Conservation (phyloP, 2,113 vertebrate species). For the Ptyas mucosa region DNA sequence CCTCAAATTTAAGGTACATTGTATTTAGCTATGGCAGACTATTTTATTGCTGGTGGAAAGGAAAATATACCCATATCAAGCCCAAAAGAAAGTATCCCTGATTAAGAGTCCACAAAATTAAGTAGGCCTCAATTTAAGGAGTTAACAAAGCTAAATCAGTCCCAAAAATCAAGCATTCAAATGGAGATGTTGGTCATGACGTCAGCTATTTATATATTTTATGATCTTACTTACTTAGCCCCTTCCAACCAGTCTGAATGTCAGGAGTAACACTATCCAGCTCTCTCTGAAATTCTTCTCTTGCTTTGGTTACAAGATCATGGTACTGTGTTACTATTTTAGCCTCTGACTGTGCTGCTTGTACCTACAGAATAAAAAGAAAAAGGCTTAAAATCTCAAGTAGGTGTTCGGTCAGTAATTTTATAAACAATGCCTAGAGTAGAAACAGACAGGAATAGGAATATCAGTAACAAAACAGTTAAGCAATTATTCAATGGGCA, state of each 20-base stretch:
- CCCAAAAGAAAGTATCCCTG: not conserved
- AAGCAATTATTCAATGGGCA: not conserved
- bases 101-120: not conserved
- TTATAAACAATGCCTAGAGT: fast-evolving
- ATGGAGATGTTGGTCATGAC: not conserved
- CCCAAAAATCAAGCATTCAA: not conserved
- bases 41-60: not conserved
- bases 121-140: not conserved
- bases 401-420: fast-evolving
- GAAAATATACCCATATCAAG: not conserved
- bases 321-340: constrained; percentile 93
- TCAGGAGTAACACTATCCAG: constrained; percentile 92
- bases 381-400: not conserved
- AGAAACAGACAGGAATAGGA: not conserved
- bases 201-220: not conserved
- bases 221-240: constrained; percentile 83
- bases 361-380: constrained; percentile 71
- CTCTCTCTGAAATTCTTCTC: constrained; percentile 88
- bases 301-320: constrained; percentile 88
- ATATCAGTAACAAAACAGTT: not conserved
- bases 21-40: not conserved
- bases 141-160: not conserved
- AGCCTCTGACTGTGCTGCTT: constrained; percentile 87
- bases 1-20: not conserved
- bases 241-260: constrained; percentile 90